phyloP scores from a whole-genome alignment of 2,113 vertebrate species.

The Motacilla alba region DNA sequence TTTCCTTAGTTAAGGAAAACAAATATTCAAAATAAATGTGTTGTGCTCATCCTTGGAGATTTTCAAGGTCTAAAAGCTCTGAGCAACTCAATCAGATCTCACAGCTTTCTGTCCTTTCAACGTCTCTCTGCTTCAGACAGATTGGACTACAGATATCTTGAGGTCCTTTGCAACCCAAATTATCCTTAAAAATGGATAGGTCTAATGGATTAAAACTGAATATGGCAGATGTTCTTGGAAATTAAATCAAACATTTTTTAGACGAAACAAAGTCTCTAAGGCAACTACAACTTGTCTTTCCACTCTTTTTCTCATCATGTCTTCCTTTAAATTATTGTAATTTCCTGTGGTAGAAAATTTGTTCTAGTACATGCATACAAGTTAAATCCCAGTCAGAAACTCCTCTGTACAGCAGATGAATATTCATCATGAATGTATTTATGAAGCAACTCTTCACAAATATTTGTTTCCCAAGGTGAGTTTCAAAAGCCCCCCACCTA shows the following conservation, averaged over 20 bases:
- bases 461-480: neutral
- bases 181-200: neutral
- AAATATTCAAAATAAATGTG: neutral
- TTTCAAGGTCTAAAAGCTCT: neutral
- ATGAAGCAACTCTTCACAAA: neutral
- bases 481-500: neutral
- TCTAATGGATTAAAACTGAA: neutral
- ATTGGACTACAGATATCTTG: neutral
- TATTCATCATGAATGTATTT: constrained; percentile 1
- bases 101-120: neutral
- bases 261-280: neutral
- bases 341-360: constrained; percentile 32
- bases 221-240: neutral
- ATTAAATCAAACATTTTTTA: neutral
- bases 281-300: neutral
- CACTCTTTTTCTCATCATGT: constrained; percentile 18
- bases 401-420: neutral
- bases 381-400: constrained; percentile 2
- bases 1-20: neutral
- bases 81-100: neutral
- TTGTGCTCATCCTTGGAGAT: neutral
- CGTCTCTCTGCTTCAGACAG: neutral
- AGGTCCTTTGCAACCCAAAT: neutral
- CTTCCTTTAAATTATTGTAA: constrained; percentile 37
- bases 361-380: neutral